A percentile compares a stretch with the other conserved stretches of the same genome.
phyloP scores from a whole-genome alignment of 2,113 vertebrate species.

The Tor tambroides region DNA sequence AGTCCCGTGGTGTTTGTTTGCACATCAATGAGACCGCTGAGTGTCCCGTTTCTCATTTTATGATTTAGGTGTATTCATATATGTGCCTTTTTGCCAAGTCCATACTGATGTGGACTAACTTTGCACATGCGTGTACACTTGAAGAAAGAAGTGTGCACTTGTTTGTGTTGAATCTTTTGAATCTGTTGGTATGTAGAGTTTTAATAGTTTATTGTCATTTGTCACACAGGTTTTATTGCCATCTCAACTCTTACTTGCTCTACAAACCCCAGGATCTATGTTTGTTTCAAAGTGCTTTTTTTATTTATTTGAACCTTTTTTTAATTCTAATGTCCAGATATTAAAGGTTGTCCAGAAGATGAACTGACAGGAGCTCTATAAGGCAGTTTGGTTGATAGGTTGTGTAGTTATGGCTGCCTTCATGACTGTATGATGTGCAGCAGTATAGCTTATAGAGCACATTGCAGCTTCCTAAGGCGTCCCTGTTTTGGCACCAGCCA shows the following conservation, averaged over 20 bases:
- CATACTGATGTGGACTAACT: neutral
- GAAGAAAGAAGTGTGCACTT: too few species aligned
- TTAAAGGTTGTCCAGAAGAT: conserved; percentile 24
- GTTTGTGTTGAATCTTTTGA: too few species aligned
- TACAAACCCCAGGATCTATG: too few species aligned
- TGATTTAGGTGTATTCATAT: neutral
- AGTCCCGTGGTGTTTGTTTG: neutral
- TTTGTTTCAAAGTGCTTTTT: neutral
- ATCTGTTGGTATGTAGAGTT: too few species aligned
- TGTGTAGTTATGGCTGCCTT: conserved; percentile 7
- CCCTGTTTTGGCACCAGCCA: conserved; percentile 6
- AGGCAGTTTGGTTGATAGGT: conserved; percentile 8
- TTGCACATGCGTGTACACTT: too few species aligned
- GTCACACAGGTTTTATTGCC: neutral
- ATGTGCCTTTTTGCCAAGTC: neutral
- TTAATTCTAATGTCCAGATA: conserved; percentile 12
- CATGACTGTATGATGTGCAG: conserved; percentile 23
- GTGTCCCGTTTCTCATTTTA: neutral
- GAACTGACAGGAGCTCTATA: neutral
- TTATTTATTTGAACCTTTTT: neutral
- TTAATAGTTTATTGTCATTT: neutral
- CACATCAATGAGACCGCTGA: neutral
- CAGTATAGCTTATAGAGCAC: conserved; percentile 11
- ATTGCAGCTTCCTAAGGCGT: conserved; percentile 20
- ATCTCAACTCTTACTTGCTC: neutral